Conservation (phyloP, 2,113 vertebrate genomes). For the Perccottus glenii region DNA sequence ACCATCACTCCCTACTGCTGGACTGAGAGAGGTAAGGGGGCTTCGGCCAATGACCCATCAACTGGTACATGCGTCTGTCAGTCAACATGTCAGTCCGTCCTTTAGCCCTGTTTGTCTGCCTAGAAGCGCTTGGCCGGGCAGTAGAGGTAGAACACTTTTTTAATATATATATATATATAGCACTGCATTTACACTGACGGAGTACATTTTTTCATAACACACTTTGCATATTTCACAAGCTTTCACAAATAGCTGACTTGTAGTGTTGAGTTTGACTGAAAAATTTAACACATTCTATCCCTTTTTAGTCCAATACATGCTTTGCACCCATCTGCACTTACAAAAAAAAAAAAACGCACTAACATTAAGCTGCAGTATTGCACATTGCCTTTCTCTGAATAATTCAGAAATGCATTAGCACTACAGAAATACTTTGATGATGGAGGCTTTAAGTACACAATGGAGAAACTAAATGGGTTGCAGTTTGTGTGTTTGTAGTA, state of each 20-base stretch:
- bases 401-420: constrained; percentile 61
- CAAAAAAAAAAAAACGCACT: constrained; percentile 55
- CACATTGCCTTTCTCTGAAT: constrained; percentile 63
- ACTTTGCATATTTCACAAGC: neutral
- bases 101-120: constrained; percentile 49
- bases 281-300: no score
- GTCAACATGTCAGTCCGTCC: constrained; percentile 58
- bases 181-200: no score
- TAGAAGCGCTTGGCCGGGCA: constrained; percentile 14
- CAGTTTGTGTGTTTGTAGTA: constrained; percentile 39
- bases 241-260: neutral
- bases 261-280: no score
- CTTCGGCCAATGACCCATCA: constrained; percentile 44
- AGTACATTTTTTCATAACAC: constrained; percentile 1
- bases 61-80: constrained; percentile 51
- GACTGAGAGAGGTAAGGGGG: constrained; percentile 85
- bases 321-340: constrained; percentile 27
- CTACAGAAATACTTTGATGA: constrained; percentile 63
- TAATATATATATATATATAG: neutral
- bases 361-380: constrained; percentile 31
- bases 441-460: constrained; percentile 57
- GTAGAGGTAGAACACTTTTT: constrained; percentile 6
- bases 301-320: neutral
- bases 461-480: constrained; percentile 33
- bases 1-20: constrained; percentile 74